Evolutionary conservation across 2,797 vertebrate species (phyloP).

Genomic region (Hippocampus kuda): DNA sequence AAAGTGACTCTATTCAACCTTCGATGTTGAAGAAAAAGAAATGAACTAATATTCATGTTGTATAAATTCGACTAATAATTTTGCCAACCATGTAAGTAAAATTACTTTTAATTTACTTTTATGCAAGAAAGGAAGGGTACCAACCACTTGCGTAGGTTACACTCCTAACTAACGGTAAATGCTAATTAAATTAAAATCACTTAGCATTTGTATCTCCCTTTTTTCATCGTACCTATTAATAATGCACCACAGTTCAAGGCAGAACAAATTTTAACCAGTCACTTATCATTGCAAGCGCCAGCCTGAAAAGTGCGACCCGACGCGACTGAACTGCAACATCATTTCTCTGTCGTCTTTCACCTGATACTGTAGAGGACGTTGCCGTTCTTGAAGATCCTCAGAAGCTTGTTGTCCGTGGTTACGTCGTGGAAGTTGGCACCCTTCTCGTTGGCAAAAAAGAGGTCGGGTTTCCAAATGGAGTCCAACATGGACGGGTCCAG

Average conservation of each 20-base stretch:
- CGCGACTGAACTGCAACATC: too few relatives aligned
- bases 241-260: too few relatives aligned
- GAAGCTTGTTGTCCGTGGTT: conserved; percentile 95
- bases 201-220: too few relatives aligned
- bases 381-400: conserved; percentile 94
- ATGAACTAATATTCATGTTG: neutral
- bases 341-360: conserved; percentile 55
- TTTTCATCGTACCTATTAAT: too few relatives aligned
- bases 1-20: conserved; percentile 32
- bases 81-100: neutral
- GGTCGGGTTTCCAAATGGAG: conserved; percentile 98
- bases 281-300: too few relatives aligned
- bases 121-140: neutral
- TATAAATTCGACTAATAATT: neutral
- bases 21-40: conserved; percentile 40
- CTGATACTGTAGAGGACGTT: conserved; percentile 97
- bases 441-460: conserved; percentile 98
- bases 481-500: conserved; percentile 98
- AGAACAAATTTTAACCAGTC: too few relatives aligned
- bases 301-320: too few relatives aligned
- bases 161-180: too few relatives aligned
- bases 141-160: neutral
- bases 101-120: conserved; percentile 1
- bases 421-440: conserved; percentile 98
- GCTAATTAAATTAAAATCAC: too few relatives aligned